Percentiles rank a stretch among this genome's conserved stretches.
Evolutionary conservation across 2,888 invertebrate species (phyloP).

Genomic region (Mylabris sibirica): DNA sequence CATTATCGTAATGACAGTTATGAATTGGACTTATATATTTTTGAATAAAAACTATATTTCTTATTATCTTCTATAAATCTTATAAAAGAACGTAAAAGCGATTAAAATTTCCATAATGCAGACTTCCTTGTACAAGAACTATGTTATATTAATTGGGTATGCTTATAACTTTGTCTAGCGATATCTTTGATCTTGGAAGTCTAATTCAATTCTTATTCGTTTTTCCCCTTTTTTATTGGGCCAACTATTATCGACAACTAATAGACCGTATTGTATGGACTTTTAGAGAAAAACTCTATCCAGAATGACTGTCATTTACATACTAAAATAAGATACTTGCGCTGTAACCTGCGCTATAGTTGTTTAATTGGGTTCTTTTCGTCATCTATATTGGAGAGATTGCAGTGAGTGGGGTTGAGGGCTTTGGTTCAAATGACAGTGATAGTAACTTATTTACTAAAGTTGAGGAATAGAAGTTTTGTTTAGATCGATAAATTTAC

Average conservation of each 20-base stretch:
- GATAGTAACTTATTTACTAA: too few species aligned
- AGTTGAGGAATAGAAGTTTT: too few species aligned
- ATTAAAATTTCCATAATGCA: conserved; percentile 7
- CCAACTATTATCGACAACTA: neutral
- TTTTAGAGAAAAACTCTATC: too few species aligned
- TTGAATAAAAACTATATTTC: neutral
- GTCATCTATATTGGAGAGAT: too few species aligned
- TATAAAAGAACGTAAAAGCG: neutral
- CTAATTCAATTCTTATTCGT: neutral
- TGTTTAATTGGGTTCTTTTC: too few species aligned
- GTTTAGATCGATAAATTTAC: too few species aligned
- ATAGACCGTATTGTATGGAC: too few species aligned
- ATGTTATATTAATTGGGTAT: conserved; percentile 17
- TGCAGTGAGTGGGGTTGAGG: too few species aligned
- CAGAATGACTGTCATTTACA: too few species aligned
- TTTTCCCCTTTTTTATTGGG: neutral
- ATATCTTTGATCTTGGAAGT: neutral
- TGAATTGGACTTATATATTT: neutral
- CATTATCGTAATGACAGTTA: neutral
- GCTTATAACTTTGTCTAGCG: neutral
- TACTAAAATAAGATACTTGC: too few species aligned
- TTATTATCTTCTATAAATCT: neutral
- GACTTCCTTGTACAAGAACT: conserved; percentile 14
- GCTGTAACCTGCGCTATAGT: too few species aligned
- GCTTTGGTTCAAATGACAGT: too few species aligned